A percentile compares a stretch with the other conserved stretches of the same genome.
Conservation (phyloP, 1,140 invertebrate species). For the Drosophila quadrilineata region DNA sequence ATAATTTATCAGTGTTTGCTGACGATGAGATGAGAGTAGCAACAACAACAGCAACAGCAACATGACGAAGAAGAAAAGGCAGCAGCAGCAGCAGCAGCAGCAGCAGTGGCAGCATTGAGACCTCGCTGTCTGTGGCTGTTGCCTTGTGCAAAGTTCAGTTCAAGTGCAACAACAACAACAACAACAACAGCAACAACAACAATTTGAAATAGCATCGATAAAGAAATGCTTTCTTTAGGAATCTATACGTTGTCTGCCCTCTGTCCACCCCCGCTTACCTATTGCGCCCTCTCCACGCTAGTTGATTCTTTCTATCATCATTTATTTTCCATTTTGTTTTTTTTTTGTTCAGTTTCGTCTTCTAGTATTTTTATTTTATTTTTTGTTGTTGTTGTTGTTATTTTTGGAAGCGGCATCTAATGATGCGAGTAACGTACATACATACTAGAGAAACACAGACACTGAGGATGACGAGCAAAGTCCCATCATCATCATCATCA, state of each 20-base stretch:
- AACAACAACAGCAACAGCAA: constrained; percentile 8
- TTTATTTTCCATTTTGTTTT: not conserved
- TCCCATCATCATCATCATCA: not conserved
- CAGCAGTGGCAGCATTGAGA: constrained; percentile 27
- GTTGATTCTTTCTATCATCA: not conserved
- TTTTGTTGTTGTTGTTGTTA: too few relatives aligned
- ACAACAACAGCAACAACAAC: constrained; percentile 42
- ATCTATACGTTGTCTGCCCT: not conserved
- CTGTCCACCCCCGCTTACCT: not conserved
- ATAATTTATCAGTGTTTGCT: constrained; percentile 75
- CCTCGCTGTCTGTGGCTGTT: constrained; percentile 44
- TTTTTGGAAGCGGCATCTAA: constrained; percentile 37
- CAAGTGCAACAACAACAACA: constrained; percentile 44
- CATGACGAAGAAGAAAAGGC: not conserved
- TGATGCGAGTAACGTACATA: constrained; percentile 22
- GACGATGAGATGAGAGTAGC: constrained; percentile 48
- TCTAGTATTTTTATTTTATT: too few relatives aligned
- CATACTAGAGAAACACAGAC: not conserved
- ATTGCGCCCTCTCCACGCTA: not conserved
- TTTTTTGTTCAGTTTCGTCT: too few relatives aligned
- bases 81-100: constrained; percentile 1
- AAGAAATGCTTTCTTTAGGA: constrained; percentile 39
- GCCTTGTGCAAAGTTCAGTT: constrained; percentile 39
- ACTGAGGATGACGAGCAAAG: not conserved
- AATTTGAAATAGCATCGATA: constrained; percentile 42